Conservation (phyloP, 2,797 vertebrate species). For the Anabacerthia variegaticeps region DNA sequence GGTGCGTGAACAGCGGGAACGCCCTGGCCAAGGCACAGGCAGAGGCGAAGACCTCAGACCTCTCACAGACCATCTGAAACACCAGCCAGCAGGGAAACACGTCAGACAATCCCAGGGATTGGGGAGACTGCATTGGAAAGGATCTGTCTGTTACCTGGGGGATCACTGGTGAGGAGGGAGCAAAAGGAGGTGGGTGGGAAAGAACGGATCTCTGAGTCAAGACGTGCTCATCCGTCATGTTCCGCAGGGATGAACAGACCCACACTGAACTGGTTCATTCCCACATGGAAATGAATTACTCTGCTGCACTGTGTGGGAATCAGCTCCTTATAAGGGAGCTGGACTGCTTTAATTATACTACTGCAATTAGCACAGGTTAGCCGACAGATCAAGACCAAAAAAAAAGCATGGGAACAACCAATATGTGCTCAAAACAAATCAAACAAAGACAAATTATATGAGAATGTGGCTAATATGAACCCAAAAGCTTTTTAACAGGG, state of each 20-base stretch:
- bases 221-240: rapidly evolving
- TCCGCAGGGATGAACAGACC: rapidly evolving
- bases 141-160: neutral
- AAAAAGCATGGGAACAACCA: neutral
- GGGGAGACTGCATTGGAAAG: neutral
- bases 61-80: slow-evolving; percentile 93
- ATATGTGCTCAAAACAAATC: neutral
- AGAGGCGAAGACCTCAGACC: slow-evolving; percentile 89
- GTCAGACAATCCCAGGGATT: neutral
- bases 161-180: rapidly evolving
- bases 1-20: slow-evolving; percentile 92
- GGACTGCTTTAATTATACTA: slow-evolving; percentile 17
- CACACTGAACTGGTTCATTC: neutral
- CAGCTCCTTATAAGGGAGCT: neutral
- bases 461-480: neutral
- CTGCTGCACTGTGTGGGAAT: neutral
- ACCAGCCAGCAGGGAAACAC: neutral
- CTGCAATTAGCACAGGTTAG: neutral
- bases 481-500: neutral
- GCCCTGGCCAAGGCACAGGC: slow-evolving; percentile 92
- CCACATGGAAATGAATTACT: neutral
- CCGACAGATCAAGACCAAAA: neutral
- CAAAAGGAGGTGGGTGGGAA: neutral
- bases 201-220: neutral
- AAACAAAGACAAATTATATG: neutral